phyloP scores from a whole-genome alignment of 2,888 invertebrate genomes.

The Orthonevra nobilis region DNA sequence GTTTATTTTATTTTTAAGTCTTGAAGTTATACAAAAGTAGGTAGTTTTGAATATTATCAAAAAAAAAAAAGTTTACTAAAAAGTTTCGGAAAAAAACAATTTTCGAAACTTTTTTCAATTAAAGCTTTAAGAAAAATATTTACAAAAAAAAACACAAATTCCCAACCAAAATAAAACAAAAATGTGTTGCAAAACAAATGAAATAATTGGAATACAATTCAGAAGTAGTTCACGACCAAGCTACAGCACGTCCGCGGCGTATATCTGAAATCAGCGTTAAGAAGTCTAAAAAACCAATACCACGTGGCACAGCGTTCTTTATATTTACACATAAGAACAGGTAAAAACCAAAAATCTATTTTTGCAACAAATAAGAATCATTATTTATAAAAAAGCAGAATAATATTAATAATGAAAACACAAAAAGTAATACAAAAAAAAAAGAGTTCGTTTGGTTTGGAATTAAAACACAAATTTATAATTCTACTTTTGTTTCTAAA shows the following conservation, averaged over 20 bases:
- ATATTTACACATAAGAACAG: constrained; percentile 95
- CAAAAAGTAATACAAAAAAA: constrained; percentile 16
- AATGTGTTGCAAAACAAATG: constrained; percentile 52
- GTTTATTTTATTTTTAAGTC: constrained; percentile 14
- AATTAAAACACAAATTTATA: constrained; percentile 10
- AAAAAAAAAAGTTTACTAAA: neutral
- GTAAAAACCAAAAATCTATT: constrained; percentile 82
- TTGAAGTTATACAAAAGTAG: constrained; percentile 12
- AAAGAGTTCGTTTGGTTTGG: constrained; percentile 63
- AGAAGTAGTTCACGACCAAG: constrained; percentile 80
- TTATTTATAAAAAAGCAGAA: constrained; percentile 15
- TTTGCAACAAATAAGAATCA: constrained; percentile 53
- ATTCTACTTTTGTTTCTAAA: constrained; percentile 17
- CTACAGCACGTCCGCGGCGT: constrained; percentile 89
- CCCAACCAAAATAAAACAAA: constrained; percentile 19
- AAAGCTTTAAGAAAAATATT: constrained; percentile 5
- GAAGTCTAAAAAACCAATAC: constrained; percentile 93
- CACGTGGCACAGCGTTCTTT: constrained; percentile 95
- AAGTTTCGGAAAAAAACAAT: neutral
- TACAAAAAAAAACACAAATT: constrained; percentile 26
- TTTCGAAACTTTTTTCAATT: neutral
- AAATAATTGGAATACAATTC: constrained; percentile 78
- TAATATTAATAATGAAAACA: neutral
- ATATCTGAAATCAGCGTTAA: constrained; percentile 92
- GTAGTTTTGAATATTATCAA: constrained; percentile 6